phyloP scores from a whole-genome alignment of 2,797 vertebrate species.

The Falco peregrinus region DNA sequence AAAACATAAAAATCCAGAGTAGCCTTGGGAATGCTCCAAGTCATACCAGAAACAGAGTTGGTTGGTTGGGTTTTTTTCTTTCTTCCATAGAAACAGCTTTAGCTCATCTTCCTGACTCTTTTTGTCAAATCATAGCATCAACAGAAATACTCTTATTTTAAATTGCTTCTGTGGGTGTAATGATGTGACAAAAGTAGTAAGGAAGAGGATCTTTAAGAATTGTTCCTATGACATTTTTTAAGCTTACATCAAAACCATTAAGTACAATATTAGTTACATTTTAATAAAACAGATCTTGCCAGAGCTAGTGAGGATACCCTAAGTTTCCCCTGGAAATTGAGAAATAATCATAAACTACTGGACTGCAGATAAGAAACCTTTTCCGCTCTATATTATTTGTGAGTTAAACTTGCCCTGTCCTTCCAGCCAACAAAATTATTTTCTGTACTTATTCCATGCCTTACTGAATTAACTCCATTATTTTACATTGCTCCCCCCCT shows the following conservation, averaged over 20 bases:
- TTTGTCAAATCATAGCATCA: neutral
- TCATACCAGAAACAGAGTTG: neutral
- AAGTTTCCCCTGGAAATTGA: neutral
- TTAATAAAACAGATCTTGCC: neutral
- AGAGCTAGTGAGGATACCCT: neutral
- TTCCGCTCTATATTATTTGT: neutral
- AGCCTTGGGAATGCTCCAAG: neutral
- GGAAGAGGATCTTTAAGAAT: neutral
- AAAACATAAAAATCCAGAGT: neutral
- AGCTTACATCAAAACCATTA: neutral
- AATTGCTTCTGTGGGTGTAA: neutral
- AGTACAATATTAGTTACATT: neutral
- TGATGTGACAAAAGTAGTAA: slow-evolving; percentile 9
- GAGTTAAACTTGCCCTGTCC: neutral
- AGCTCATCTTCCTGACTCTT: neutral
- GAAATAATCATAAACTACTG: neutral
- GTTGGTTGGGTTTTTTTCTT: neutral
- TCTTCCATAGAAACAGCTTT: neutral
- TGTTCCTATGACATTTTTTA: neutral
- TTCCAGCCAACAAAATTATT: neutral
- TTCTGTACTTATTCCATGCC: neutral
- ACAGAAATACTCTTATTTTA: neutral
- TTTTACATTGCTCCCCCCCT: neutral
- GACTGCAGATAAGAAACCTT: neutral
- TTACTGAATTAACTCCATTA: neutral